A percentile compares a stretch with the other conserved stretches of the same genome.
phyloP scores from a whole-genome alignment of 1,140 invertebrate genomes.

The Drosophila miranda region DNA sequence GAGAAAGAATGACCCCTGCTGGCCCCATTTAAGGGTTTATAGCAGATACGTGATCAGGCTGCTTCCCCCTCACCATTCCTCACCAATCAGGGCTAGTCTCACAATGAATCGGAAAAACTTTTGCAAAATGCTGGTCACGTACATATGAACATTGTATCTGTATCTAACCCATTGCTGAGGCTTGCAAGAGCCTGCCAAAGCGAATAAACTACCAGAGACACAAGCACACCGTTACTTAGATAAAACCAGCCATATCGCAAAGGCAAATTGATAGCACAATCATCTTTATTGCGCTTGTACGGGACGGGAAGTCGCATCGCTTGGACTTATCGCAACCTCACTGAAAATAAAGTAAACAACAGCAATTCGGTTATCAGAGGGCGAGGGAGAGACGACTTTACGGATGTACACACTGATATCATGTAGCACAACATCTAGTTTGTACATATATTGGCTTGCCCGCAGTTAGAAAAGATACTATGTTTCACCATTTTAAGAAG shows the following conservation, averaged over 20 bases:
- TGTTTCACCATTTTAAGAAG: too few relatives aligned
- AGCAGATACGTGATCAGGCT: constrained; percentile 54
- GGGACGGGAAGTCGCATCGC: constrained; percentile 39
- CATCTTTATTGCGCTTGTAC: constrained; percentile 31
- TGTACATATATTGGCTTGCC: too few relatives aligned
- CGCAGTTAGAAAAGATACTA: too few relatives aligned
- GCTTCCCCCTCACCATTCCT: neutral
- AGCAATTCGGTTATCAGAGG: constrained; percentile 2
- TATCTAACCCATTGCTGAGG: constrained; percentile 8
- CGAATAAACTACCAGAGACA: neutral
- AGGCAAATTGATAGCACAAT: constrained; percentile 37
- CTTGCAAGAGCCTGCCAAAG: constrained; percentile 29
- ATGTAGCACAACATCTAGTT: too few relatives aligned
- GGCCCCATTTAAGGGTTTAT: constrained; percentile 46
- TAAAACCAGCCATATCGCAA: constrained; percentile 24
- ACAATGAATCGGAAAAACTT: constrained; percentile 17
- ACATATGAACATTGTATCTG: constrained; percentile 8
- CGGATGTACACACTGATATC: too few relatives aligned
- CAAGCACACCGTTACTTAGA: constrained; percentile 1
- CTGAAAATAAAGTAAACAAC: constrained; percentile 28
- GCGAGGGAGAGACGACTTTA: too few relatives aligned
- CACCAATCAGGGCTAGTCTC: too few relatives aligned
- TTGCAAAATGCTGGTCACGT: constrained; percentile 37
- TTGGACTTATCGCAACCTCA: constrained; percentile 37
- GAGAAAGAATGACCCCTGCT: neutral